Evolutionary conservation across 92 coral and sea anemone species (phyloP), one percentile per base, ranked within the genome.

Genomic region (Epizoanthus illoricatus): DNA sequence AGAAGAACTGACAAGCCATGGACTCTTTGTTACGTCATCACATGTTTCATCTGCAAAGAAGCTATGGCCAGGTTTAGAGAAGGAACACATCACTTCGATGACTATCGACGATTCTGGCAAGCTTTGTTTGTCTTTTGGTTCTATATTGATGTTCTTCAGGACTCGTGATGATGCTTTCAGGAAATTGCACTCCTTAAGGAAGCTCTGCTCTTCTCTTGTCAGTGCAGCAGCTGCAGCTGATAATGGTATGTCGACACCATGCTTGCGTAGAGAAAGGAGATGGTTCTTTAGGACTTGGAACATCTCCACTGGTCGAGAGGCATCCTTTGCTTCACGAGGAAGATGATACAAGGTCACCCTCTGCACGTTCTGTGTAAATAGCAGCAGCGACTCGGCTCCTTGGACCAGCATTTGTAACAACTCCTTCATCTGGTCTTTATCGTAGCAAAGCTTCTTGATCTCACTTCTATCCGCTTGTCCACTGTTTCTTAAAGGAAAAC

Each of bases 361-460:
- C n/a, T 73, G 65, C 21, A 89, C 92, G 54, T 83, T 79, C 61
- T 90, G 92, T 57, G 92, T 86, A 41, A 76, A 90, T 5, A 83
- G 75, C 8, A 90, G 90, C 55, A 90, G 55, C 7, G 39, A 63
- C 1, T 76, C 57, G 3, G 92, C 90, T 24, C 80, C 85, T 33
- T 63, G 18, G 10, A 49, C 66, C 45, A 89, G 85, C 13, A 65
- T 76, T 18, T 61, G 17, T 52, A 89, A 40, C 36, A 86, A 79
- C 20, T 82, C 73, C 56, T 42, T 23, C 69, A 89, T 81, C 76
- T 89, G 69, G 18, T 54, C 39, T 18, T 71, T n/a, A 60, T 86
- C 83, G 73, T 90, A 90, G 71, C 65, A 62, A 4, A 74, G 69
- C 4, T 84, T 7, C 17, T 85, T 86, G 9, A 90, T 83, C 42